Conservation (phyloP, 2,113 vertebrate species). For the Athene noctua region DNA sequence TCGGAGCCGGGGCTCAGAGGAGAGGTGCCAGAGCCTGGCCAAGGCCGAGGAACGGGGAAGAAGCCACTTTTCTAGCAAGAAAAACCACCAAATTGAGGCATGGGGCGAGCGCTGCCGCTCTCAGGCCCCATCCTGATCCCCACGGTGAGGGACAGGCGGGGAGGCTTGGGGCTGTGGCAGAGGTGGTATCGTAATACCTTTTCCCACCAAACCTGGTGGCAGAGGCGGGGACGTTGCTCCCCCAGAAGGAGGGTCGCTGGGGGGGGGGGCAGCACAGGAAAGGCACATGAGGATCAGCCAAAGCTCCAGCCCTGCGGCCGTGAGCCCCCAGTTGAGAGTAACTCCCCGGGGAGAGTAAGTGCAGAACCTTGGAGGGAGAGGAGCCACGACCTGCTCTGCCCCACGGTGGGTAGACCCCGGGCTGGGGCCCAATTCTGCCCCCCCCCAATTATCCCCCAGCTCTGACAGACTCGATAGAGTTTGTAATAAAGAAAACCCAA, state of each 20-base stretch:
- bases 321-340: too few species aligned
- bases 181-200: fast-evolving
- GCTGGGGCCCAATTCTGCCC: neutral
- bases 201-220: fast-evolving
- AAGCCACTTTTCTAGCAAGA: neutral
- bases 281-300: neutral
- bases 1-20: fast-evolving
- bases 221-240: fast-evolving
- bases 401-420: fast-evolving
- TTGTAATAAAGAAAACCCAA: neutral
- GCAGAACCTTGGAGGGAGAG: neutral
- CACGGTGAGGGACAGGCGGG: fast-evolving
- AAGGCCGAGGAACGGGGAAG: fast-evolving
- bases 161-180: neutral
- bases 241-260: fast-evolving
- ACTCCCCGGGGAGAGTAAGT: neutral
- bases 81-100: fast-evolving
- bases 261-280: neutral
- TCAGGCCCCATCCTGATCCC: neutral
- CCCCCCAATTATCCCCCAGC: neutral
- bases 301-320: neutral
- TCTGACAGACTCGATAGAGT: fast-evolving
- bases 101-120: fast-evolving
- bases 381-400: neutral
- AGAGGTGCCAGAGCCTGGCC: fast-evolving